These are phyloP conservation scores for Drosophila heteroneura DNA, from an alignment of 2,888 invertebrate species.

Conservation along the genomic window DNA sequence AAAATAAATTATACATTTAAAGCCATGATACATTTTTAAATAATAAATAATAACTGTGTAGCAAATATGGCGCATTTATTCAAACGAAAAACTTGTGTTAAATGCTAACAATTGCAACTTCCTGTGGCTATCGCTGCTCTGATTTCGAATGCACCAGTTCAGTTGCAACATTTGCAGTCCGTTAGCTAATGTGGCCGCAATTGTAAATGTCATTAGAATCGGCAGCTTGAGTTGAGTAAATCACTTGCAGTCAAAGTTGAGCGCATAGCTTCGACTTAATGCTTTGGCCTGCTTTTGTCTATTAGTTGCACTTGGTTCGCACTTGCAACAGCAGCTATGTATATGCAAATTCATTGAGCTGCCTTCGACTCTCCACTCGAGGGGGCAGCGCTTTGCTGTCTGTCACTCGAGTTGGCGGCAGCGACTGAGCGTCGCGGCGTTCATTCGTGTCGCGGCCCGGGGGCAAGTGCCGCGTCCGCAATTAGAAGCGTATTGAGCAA, in stretches of 20 bases:
- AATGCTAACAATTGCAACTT: not conserved
- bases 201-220: constrained; percentile 3
- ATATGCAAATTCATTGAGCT: constrained; percentile 73
- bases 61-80: not conserved
- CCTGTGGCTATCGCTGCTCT: not conserved
- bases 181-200: not conserved
- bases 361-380: constrained; percentile 29
- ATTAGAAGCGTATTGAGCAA: constrained; percentile 76
- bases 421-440: not conserved
- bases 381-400: constrained; percentile 15
- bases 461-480: constrained; percentile 60
- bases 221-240: constrained; percentile 49
- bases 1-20: not conserved
- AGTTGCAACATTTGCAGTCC: not conserved
- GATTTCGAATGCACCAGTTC: not conserved
- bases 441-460: constrained; percentile 11
- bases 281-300: constrained; percentile 2
- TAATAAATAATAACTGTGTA: not conserved
- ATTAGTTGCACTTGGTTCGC: not conserved
- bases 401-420: constrained; percentile 17
- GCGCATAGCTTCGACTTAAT: constrained; percentile 30
- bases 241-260: constrained; percentile 60
- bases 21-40: not conserved
- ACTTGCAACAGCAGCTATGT: constrained; percentile 3
- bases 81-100: not conserved